Base-by-base conservation (phyloP, 1,140 invertebrate species). In the Lucilia sericata region DNA sequence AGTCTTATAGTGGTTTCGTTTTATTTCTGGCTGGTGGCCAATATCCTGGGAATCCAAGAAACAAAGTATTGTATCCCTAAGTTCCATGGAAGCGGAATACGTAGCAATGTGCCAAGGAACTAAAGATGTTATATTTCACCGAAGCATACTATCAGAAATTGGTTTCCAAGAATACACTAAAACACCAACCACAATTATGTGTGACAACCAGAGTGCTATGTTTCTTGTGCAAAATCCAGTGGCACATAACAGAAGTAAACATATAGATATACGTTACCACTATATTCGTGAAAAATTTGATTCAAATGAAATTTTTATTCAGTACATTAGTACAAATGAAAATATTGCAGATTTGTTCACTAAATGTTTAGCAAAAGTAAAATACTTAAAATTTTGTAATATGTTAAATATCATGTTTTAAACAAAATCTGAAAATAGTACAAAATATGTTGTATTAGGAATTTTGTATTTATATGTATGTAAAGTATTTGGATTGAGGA, bases 231-330 rank as follows among this genome's bases (percentile, higher is more conserved):
- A 74, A 74, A 74, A 74, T 30, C 74, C 21, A 47, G 21, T 19
- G 2, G n/a, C 42, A 2, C n/a, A 49, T 4, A 51, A 80, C 5
- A 19, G 76, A 34, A 80, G 42, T 17, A 80, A 49, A 42, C 76
- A 80, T 34, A 74, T 74, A 10, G 74, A 74, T 74, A 74, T 74
- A 30, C 21, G 74, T 10, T 74, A 74, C 30, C 74, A 74, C 9
- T 74, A 74, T 30, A 74, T 74, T 30, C 21, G 74, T 13, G 74
- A 74, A 30, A 25, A 74, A 25, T 74, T 74, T 14, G 74, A 74
- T 9, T 21, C 5, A 2, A 74, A 14, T 12, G 12, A 30, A 7
- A 30, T 74, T 74, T 5, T 1, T 10, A 30, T 74, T 12, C 21
- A 74, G 30, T 74, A 34, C 13, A 30, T 74, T 25, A 25, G n/a